These are phyloP conservation scores for Blera fallax DNA, from an alignment of 2,888 invertebrate genomes.

Conservation along the genomic window DNA sequence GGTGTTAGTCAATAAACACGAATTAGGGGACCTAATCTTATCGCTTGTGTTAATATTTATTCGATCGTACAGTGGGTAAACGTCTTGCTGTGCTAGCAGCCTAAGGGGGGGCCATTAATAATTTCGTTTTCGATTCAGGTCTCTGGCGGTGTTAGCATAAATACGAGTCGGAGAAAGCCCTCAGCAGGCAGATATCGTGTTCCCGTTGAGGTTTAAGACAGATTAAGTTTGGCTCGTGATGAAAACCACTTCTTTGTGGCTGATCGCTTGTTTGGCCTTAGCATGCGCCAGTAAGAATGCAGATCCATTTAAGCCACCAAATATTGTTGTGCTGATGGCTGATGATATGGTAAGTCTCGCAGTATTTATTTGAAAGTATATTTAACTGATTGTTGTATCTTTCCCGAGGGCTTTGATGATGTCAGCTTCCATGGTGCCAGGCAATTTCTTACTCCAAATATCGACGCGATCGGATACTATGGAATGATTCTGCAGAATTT, in stretches of 20 bases:
- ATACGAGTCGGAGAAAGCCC: background rate
- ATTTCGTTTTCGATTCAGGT: background rate
- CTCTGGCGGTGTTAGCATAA: background rate
- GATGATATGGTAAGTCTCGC: constrained; percentile 88
- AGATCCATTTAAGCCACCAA: constrained; percentile 80
- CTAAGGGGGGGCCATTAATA: background rate
- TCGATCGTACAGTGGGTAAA: background rate
- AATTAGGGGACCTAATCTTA: background rate
- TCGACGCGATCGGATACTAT: constrained; percentile 92
- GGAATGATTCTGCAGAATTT: constrained; percentile 91
- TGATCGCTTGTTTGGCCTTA: background rate
- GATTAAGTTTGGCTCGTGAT: background rate
- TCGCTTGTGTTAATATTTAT: background rate
- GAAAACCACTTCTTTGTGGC: background rate
- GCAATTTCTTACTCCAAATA: constrained; percentile 94
- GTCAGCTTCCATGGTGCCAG: constrained; percentile 94
- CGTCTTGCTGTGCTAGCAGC: background rate
- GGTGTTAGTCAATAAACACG: background rate
- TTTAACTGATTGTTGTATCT: background rate
- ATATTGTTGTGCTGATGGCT: constrained; percentile 90
- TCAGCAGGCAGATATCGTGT: background rate
- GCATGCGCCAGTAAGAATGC: background rate
- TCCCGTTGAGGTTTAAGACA: background rate
- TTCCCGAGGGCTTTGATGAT: constrained; percentile 92
- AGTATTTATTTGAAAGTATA: background rate